These are phyloP conservation scores for Barnardius zonarius DNA, from an alignment of 2,113 vertebrate species.

Conservation along the genomic window DNA sequence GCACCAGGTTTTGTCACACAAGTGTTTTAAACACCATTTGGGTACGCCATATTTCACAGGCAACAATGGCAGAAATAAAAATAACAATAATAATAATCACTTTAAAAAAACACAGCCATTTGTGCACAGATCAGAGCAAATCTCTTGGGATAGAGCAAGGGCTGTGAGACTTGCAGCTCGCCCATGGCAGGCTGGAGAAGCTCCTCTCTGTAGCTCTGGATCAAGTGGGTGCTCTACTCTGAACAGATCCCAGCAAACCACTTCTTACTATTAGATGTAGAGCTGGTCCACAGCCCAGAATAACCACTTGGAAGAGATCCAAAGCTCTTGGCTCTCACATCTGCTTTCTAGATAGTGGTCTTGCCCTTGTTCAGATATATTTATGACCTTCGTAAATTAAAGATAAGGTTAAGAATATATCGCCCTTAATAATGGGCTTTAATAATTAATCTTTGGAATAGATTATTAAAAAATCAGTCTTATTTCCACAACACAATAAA, in stretches of 20 bases:
- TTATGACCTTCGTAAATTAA: neutral
- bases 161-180: neutral
- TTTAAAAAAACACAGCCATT: neutral
- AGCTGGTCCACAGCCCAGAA: constrained; percentile 16
- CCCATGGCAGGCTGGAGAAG: accelerated
- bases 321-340: constrained; percentile 1
- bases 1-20: neutral
- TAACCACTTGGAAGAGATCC: neutral
- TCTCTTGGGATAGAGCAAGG: neutral
- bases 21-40: neutral
- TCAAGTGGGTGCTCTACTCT: neutral
- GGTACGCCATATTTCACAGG: accelerated
- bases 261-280: neutral
- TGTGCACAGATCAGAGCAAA: neutral
- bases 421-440: neutral
- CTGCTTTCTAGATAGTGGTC: constrained; percentile 21
- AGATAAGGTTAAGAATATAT: constrained; percentile 14
- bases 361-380: neutral
- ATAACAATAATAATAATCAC: neutral
- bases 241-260: neutral
- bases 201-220: neutral
- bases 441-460: neutral
- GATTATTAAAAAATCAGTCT: neutral
- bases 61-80: neutral
- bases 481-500: neutral